Base-by-base conservation (phyloP, 2,113 vertebrate genomes). In the Laterallus jamaicensis region DNA sequence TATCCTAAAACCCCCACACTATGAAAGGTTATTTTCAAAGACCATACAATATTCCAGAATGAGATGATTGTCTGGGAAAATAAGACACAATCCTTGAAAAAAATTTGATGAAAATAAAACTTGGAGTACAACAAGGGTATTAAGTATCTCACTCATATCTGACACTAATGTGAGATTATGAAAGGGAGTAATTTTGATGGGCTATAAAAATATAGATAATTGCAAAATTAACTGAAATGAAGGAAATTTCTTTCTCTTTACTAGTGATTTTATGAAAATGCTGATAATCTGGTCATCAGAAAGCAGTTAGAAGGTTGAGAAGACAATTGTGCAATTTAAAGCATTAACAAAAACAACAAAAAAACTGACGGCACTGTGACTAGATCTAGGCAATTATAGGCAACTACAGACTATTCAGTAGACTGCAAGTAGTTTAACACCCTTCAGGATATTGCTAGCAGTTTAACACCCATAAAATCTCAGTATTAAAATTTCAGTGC, bases 1-100 rank as follows among this genome's bases (percentile, higher is more conserved):
- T 40, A 67, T 37, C 18, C 25, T 40, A 11, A 67, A 50, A 17
- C 1, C 0, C 5, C 0, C 6, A 12, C 3, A 69, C 35, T 22
- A 25, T 1, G 1, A 73, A 67, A 63, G 18, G 31, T 1, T 8
- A 16, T 73, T 87, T 63, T 80, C 25, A 66, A 35, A 40, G 18
- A 37, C 9, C 4, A 3, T 52, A 16, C 17, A 81, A 13, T 64
- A 54, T 44, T 50, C 17, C 3, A 22, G 26, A 32, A 7, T 54
- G 37, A 59, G 12, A 39, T 29, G 6, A 3, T 4, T 3, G 16
- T 32, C 10, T 63, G 8, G 3, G 8, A 86, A 82, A 86, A 21
- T 17, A 54, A 21, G 6, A 73, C 10, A 52, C 26, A 60, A 35
- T 11, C 5, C 11, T 49, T 39, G 29, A 84, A 77, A 75, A 56